Evolutionary conservation across 2,797 vertebrate genomes (phyloP), one percentile per base, ranked within the genome.

Genomic region (Acrocephalus scirpaceus): DNA sequence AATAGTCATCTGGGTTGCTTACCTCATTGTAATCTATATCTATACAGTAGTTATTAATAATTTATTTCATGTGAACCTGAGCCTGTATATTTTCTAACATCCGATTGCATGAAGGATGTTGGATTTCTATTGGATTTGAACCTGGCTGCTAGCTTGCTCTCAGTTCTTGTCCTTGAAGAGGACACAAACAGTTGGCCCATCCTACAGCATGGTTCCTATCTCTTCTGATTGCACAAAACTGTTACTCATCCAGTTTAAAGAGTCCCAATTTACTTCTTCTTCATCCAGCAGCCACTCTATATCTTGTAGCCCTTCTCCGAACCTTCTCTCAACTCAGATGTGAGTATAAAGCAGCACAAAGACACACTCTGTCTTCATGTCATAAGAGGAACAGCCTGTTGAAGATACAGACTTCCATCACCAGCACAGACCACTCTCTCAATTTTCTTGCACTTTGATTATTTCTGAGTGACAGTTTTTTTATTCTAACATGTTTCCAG

Each of bases 191-290:
- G 11, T 22, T 1, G 2, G 16, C 7, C 13, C 8, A 21, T 16
- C 7, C 11, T 53, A 30, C 17, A 21, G 4, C 1, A 1, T 0
- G 0, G 4, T 30, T 65, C 25, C 30, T 25, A 7, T 8, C 11
- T 10, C 34, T 84, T 81, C 22, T 40, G 30, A 32, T 34, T 2
- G 5, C 15, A 26, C 15, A 48, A 36, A 77, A 15, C 16, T 1
- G 0, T 50, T 5, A 0, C 18, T 77, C 26, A 1, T 18, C 16
- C 7, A 4, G 3, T 38, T 51, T 65, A 18, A 16, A 53, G 42
- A 81, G n/a, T 69, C 19, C 3, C 2, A 66, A 16, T 62, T 86
- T 48, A 56, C 2, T 73, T 42, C 21, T 61, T 50, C 26, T 40
- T 90, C 16, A 29, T n/a, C 8, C 71, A 78, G 54, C 50, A 75